Percentiles rank a stretch among this genome's conserved stretches.
These are phyloP conservation scores for Falco concolor DNA, from an alignment of 2,797 vertebrate genomes.

Conservation along the genomic window DNA sequence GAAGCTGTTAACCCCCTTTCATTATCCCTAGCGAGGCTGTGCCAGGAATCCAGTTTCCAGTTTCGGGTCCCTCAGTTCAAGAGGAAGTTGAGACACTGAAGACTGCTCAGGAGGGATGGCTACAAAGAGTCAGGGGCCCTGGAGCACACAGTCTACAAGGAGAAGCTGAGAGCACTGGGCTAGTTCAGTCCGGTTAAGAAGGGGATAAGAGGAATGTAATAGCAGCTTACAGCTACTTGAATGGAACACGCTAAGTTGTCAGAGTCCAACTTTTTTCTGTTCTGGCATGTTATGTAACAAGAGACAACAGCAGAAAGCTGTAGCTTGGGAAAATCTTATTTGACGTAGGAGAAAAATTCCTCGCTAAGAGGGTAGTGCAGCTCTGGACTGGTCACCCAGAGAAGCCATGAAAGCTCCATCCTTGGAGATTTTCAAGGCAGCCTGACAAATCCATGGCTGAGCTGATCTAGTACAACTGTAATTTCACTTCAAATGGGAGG, in stretches of 20 bases:
- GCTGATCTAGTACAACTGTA: background rate
- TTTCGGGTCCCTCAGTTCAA: background rate
- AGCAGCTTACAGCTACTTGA: background rate
- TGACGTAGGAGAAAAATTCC: background rate
- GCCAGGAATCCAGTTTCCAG: background rate
- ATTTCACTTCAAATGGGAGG: background rate
- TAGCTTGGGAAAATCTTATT: background rate
- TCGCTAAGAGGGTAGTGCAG: background rate
- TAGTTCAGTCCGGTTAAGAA: background rate
- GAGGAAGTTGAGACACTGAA: background rate
- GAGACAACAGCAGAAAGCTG: background rate
- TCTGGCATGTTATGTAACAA: background rate
- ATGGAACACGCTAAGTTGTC: background rate
- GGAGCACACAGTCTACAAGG: background rate
- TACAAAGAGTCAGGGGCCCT: background rate
- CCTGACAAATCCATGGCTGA: background rate
- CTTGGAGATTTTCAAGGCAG: background rate
- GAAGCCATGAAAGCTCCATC: background rate
- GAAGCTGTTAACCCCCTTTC: background rate
- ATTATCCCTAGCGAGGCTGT: background rate
- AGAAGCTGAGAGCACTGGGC: background rate
- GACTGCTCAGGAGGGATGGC: background rate
- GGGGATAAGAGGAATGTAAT: background rate
- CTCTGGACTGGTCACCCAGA: background rate
- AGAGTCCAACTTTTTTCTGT: background rate